Conservation (phyloP, 2,888 invertebrate species). For the Netelia inedita region DNA sequence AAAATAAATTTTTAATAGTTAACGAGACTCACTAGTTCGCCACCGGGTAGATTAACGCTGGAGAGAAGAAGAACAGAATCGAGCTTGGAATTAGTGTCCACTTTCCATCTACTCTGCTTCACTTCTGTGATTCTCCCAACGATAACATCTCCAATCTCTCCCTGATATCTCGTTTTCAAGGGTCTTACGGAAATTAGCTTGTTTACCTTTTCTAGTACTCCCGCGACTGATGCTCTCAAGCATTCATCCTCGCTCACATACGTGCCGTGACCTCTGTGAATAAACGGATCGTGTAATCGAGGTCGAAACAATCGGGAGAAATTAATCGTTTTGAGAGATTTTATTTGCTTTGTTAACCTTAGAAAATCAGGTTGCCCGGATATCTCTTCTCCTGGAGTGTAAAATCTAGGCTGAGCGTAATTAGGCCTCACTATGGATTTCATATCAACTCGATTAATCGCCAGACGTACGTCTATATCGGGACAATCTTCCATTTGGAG, state of each 20-base stretch:
- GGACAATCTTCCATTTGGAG: slow-evolving; percentile 73
- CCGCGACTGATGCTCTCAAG: slow-evolving; percentile 97
- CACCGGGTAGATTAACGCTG: slow-evolving; percentile 98
- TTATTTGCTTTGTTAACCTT: slow-evolving; percentile 87
- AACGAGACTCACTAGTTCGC: slow-evolving; percentile 91
- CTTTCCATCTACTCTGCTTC: slow-evolving; percentile 97
- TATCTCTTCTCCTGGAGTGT: slow-evolving; percentile 95
- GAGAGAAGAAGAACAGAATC: slow-evolving; percentile 95
- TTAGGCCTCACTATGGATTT: slow-evolving; percentile 84
- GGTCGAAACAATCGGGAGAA: background rate
- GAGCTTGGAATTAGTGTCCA: slow-evolving; percentile 96
- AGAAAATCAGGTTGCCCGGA: slow-evolving; percentile 93
- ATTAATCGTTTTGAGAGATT: background rate
- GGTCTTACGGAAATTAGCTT: slow-evolving; percentile 97
- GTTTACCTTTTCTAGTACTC: slow-evolving; percentile 97
- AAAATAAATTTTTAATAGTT: background rate
- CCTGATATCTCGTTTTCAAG: slow-evolving; percentile 95
- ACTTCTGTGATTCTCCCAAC: slow-evolving; percentile 98
- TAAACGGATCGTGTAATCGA: slow-evolving; percentile 36
- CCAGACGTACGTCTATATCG: slow-evolving; percentile 78
- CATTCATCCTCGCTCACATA: slow-evolving; percentile 93
- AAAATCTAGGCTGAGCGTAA: slow-evolving; percentile 89
- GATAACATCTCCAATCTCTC: slow-evolving; percentile 98
- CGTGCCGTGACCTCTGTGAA: slow-evolving; percentile 97
- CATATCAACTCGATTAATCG: slow-evolving; percentile 78